A percentile compares a stretch with the other conserved stretches of the same genome.
phyloP scores from a whole-genome alignment of 1,140 invertebrate species.

The Aphidius gifuensis region DNA sequence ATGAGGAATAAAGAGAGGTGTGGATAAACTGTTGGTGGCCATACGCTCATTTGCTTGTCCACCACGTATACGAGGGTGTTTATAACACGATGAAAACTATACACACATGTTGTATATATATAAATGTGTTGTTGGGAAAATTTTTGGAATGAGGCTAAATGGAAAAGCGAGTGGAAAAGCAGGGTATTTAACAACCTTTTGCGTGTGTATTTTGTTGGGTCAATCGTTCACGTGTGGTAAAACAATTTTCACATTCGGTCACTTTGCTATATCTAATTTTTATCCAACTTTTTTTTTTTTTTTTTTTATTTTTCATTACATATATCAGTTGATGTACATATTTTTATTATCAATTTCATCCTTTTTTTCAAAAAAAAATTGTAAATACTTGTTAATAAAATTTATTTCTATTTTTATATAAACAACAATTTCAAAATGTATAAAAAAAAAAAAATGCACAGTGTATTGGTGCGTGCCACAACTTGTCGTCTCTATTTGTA shows the following conservation, averaged over 20 bases:
- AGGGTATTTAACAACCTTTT: slow-evolving; percentile 5
- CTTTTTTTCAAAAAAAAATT: too few species aligned
- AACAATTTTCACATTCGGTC: slow-evolving; percentile 47
- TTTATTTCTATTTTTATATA: too few species aligned
- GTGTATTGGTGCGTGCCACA: too few species aligned
- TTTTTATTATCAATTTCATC: too few species aligned
- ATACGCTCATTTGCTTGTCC: too few species aligned
- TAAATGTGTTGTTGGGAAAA: not conserved
- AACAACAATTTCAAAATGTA: too few species aligned
- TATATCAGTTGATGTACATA: too few species aligned
- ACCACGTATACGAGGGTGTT: not conserved
- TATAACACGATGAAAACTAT: not conserved
- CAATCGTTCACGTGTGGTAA: slow-evolving; percentile 51
- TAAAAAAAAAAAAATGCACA: too few species aligned
- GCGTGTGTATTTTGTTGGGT: slow-evolving; percentile 31
- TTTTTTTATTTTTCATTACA: not conserved
- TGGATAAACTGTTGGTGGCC: too few species aligned
- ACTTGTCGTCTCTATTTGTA: not conserved
- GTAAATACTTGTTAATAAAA: too few species aligned
- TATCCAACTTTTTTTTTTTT: not conserved
- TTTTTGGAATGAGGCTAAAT: slow-evolving; percentile 4
- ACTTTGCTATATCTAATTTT: slow-evolving; percentile 21
- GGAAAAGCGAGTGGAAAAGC: slow-evolving; percentile 18
- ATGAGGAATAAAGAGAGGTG: too few species aligned
- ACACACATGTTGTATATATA: not conserved